These are phyloP conservation scores for Pteronura brasiliensis DNA, from an alignment of 2,113 vertebrate species.

Conservation along the genomic window DNA sequence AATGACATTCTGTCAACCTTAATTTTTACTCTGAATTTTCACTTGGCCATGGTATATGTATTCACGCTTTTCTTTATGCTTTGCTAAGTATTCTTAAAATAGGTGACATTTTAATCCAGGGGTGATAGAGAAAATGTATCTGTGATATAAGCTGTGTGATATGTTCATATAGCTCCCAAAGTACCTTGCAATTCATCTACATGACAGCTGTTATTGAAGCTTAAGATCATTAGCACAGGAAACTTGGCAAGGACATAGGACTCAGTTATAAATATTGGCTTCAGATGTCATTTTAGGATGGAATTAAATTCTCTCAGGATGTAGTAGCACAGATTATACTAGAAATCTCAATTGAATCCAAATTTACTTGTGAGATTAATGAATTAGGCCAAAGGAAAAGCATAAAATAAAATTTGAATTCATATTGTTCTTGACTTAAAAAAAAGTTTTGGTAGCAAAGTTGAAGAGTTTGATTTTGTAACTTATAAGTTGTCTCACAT, in stretches of 20 bases:
- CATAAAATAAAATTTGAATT: constrained; percentile 39
- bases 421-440: neutral
- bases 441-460: neutral
- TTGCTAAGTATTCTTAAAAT: constrained; percentile 60
- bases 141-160: constrained; percentile 68
- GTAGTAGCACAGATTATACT: constrained; percentile 50
- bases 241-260: constrained; percentile 71
- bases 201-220: constrained; percentile 73
- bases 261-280: constrained; percentile 74
- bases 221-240: constrained; percentile 75
- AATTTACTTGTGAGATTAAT: constrained; percentile 58
- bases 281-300: constrained; percentile 71
- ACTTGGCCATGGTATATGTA: constrained; percentile 18
- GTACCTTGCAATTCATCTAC: constrained; percentile 75
- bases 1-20: constrained; percentile 54
- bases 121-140: constrained; percentile 69
- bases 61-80: constrained; percentile 48
- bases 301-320: constrained; percentile 67
- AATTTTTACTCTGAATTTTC: constrained; percentile 55
- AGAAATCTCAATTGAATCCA: constrained; percentile 41
- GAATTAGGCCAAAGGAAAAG: constrained; percentile 37
- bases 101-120: constrained; percentile 76
- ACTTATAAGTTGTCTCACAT: neutral
- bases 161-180: constrained; percentile 67
- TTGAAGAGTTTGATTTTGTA: neutral